These are phyloP conservation scores for Micromys minutus DNA, from an alignment of 2,113 vertebrate genomes.

Conservation along the genomic window DNA sequence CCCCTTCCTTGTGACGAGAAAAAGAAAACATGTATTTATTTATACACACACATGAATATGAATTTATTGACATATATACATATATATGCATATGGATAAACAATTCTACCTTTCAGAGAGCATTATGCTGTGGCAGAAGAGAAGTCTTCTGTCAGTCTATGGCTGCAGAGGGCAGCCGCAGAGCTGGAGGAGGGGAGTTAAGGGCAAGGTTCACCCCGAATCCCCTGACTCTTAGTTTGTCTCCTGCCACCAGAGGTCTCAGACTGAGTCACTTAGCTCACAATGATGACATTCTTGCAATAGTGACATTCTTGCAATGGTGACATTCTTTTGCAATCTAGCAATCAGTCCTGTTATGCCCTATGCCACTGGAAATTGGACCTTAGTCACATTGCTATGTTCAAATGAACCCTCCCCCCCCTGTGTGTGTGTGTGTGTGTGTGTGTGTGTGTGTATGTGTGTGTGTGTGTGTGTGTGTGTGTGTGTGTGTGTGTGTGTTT, in stretches of 20 bases:
- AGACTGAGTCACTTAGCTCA: neutral
- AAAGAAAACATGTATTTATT: neutral
- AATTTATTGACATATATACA: neutral
- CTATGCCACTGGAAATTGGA: too few species aligned
- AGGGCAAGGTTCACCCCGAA: neutral
- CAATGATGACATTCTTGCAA: neutral
- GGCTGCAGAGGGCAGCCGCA: too few species aligned
- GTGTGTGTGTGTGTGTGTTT: neutral
- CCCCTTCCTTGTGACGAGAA: neutral
- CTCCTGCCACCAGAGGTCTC: neutral
- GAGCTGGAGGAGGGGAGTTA: neutral
- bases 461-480: neutral
- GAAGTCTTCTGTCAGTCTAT: neutral
- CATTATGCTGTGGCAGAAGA: neutral
- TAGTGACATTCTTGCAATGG: rapidly evolving
- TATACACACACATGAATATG: neutral
- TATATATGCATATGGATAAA: too few species aligned
- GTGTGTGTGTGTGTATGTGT: neutral
- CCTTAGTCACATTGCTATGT: neutral
- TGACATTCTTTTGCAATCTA: neutral
- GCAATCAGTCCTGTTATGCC: neutral
- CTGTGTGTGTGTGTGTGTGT: neutral
- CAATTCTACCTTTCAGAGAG: neutral
- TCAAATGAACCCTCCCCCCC: too few species aligned
- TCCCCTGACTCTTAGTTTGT: neutral